Conservation (phyloP, 2,113 vertebrate genomes). For the Syrmaticus mikado region DNA sequence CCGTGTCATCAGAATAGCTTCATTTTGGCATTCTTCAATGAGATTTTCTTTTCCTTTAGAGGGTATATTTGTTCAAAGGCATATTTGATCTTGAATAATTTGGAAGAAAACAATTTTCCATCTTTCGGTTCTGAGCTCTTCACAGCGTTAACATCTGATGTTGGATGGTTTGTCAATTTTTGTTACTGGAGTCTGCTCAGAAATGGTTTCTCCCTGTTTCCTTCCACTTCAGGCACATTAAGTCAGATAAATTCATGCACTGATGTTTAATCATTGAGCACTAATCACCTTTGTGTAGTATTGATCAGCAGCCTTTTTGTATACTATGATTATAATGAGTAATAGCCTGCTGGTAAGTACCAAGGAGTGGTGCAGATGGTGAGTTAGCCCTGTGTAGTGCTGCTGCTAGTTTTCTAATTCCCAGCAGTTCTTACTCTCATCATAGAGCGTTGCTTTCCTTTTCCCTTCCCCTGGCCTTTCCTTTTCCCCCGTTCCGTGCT, state of each 20-base stretch:
- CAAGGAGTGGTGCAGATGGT: rapidly evolving
- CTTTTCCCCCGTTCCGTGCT: not conserved
- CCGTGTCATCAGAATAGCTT: slow-evolving; percentile 20
- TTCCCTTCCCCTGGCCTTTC: not conserved
- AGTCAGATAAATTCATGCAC: slow-evolving; percentile 28
- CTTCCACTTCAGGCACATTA: slow-evolving; percentile 21
- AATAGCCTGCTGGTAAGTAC: not conserved
- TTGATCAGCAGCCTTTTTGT: slow-evolving; percentile 37
- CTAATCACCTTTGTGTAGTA: slow-evolving; percentile 32
- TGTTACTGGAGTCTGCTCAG: not conserved
- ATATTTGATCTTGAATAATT: slow-evolving; percentile 43
- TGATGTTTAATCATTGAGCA: slow-evolving; percentile 36
- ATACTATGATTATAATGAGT: not conserved
- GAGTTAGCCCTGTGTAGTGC: not conserved
- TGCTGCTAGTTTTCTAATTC: not conserved
- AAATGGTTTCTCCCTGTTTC: slow-evolving; percentile 6
- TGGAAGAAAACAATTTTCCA: not conserved
- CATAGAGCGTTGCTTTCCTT: not conserved
- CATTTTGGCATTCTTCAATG: not conserved
- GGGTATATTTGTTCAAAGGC: slow-evolving; percentile 28
- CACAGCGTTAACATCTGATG: not conserved
- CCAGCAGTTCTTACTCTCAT: not conserved
- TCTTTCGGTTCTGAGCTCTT: slow-evolving; percentile 10
- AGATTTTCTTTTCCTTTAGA: slow-evolving; percentile 25
- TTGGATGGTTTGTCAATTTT: not conserved